These are phyloP conservation scores for Ochropacha duplaris DNA, from an alignment of 2,888 invertebrate genomes.

Conservation along the genomic window DNA sequence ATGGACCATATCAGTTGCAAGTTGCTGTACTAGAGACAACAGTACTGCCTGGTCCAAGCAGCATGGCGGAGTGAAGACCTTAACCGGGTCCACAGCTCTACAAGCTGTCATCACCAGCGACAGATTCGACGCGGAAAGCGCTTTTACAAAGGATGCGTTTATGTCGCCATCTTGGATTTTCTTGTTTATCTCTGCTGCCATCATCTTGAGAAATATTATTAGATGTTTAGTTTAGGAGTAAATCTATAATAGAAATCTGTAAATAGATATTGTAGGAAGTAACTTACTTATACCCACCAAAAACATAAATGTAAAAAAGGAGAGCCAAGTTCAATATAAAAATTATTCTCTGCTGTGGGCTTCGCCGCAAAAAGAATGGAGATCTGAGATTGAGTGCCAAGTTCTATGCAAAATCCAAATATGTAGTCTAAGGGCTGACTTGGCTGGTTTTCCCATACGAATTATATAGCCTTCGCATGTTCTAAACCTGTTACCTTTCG, in stretches of 20 bases:
- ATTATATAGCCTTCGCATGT: too few relatives aligned
- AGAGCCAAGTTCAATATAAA: too few relatives aligned
- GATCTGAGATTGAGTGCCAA: too few relatives aligned
- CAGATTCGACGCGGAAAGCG: constrained; percentile 92
- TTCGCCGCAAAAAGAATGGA: too few relatives aligned
- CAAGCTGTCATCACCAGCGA: constrained; percentile 92
- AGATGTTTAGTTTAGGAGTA: neutral
- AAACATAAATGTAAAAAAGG: too few relatives aligned
- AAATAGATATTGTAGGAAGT: neutral
- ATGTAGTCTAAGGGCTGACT: too few relatives aligned
- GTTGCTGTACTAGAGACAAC: constrained; percentile 95
- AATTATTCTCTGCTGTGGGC: too few relatives aligned
- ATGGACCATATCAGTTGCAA: constrained; percentile 93
- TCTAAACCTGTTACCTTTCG: too few relatives aligned
- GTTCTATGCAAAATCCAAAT: too few relatives aligned
- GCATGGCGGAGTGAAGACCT: constrained; percentile 87
- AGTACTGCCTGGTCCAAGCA: constrained; percentile 92
- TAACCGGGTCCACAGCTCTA: constrained; percentile 89
- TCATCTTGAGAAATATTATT: constrained; percentile 43
- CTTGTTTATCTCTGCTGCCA: constrained; percentile 54
- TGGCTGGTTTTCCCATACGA: too few relatives aligned
- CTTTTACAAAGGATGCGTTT: constrained; percentile 93
- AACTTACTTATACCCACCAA: neutral
- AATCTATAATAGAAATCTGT: neutral
- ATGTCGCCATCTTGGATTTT: constrained; percentile 83